Conservation (phyloP, 2,888 invertebrate genomes). For the Apeira syringaria region DNA sequence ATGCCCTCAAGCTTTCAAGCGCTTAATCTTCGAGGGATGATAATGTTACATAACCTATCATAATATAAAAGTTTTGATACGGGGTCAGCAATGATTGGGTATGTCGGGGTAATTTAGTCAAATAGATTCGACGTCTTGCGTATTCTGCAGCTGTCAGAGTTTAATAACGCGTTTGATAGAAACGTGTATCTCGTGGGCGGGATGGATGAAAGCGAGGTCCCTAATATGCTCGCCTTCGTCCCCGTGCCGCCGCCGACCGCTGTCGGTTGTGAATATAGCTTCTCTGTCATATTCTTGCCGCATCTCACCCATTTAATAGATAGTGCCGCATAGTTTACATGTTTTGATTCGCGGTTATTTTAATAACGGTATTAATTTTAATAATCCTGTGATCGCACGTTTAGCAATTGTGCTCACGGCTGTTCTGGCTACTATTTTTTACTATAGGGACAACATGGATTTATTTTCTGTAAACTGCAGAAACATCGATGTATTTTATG, state of each 20-base stretch:
- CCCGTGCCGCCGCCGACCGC: slow-evolving; percentile 58
- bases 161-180: slow-evolving; percentile 74
- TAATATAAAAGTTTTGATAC: slow-evolving; percentile 29
- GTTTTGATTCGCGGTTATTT: slow-evolving; percentile 59
- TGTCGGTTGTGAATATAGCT: slow-evolving; percentile 63
- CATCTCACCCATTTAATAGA: slow-evolving; percentile 64
- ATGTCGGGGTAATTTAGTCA: slow-evolving; percentile 50
- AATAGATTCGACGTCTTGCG: slow-evolving; percentile 55
- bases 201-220: slow-evolving; percentile 60
- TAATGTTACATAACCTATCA: slow-evolving; percentile 34
- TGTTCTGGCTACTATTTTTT: slow-evolving; percentile 22
- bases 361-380: slow-evolving; percentile 71
- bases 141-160: slow-evolving; percentile 60
- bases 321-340: slow-evolving; percentile 69
- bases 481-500: slow-evolving; percentile 10
- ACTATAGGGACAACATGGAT: slow-evolving; percentile 30
- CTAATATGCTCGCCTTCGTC: slow-evolving; percentile 61
- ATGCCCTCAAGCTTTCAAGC: slow-evolving; percentile 41
- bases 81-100: slow-evolving; percentile 26
- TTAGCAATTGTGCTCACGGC: slow-evolving; percentile 40
- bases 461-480: slow-evolving; percentile 27
- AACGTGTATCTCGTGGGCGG: slow-evolving; percentile 60
- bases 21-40: slow-evolving; percentile 40
- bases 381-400: slow-evolving; percentile 49
- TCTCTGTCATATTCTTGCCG: slow-evolving; percentile 61